These are phyloP conservation scores for Polypedilum vanderplanki DNA, from an alignment of 1,140 invertebrate species.

Conservation along the genomic window DNA sequence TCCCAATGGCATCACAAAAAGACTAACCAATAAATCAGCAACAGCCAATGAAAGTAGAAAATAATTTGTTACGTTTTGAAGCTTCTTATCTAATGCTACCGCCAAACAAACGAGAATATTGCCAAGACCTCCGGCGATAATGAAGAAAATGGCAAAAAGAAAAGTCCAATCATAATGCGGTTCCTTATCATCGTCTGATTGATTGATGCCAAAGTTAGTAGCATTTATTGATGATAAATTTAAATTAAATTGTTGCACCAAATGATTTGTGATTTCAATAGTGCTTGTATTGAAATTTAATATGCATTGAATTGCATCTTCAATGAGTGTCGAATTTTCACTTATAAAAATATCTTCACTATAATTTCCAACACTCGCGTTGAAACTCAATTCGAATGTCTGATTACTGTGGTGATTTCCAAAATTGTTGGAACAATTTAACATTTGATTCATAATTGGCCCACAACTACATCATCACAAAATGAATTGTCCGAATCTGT, in stretches of 20 bases:
- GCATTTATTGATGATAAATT: background rate
- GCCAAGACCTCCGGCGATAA: conserved; percentile 78
- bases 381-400: background rate
- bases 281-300: conserved; percentile 16
- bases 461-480: conserved; percentile 11
- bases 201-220: conserved; percentile 29
- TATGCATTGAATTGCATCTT: background rate
- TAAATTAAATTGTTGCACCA: background rate
- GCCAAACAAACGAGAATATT: conserved; percentile 89
- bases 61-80: conserved; percentile 93
- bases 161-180: conserved; percentile 65
- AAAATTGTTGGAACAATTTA: conserved; percentile 25
- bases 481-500: background rate
- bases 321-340: background rate
- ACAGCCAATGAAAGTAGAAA: conserved; percentile 88
- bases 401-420: background rate
- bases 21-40: conserved; percentile 83
- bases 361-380: background rate
- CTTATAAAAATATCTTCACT: background rate
- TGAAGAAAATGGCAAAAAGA: conserved; percentile 70
- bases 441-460: conserved; percentile 21
- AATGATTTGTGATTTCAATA: background rate
- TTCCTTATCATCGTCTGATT: conserved; percentile 33
- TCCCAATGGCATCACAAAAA: conserved; percentile 86
- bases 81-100: conserved; percentile 69